Evolutionary conservation across 92 coral and sea anemone species (phyloP), one percentile per base, ranked within the genome.

Genomic region (Palythoa caribaeorum): DNA sequence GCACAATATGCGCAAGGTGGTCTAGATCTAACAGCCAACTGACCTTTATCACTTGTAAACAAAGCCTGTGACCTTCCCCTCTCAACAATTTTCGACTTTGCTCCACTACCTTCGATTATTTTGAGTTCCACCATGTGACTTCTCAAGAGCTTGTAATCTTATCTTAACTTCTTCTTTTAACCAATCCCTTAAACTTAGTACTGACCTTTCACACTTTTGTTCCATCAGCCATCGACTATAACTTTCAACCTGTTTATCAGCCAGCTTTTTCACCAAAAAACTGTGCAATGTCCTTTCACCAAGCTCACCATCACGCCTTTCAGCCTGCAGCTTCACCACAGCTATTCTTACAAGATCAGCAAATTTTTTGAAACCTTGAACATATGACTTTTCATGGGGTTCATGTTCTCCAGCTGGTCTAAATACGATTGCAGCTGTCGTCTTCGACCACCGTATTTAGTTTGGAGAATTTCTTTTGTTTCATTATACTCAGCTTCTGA

Each of bases 141-240:
- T 90, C 75, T 92, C 93, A 57, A 57, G 1, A 57, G 63, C 63
- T 12, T 57, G 16, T 1, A 57, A 3, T 6, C 63, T 57, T 57
- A 57, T 28, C 28, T 57, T 57, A 7, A 57, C 63, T 11, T 57
- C 63, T 57, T 7, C 12, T 12, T 57, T 57, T 57, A 57, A 57
- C 63, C 63, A 57, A 57, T 7, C 91, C 63, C 80, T 92, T 17
- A 89, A 87, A 50, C 79, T 86, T 28, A 81, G 11, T 2, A 89
- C 93, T 19, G 93, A 92, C 78, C 88, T 76, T 80, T 87, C 87
- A 47, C 51, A 76, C 73, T 73, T 53, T 57, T 90, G 88, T 54
- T 92, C 95, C 60, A 73, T 77, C 38, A 90, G 36, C 90, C 90
- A 93, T 38, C 96, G 88, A 76, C 93, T 90, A 76, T 87, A 92